Evolutionary conservation across 2,797 vertebrate genomes (phyloP).

Genomic region (Zenarchopterus dispar): DNA sequence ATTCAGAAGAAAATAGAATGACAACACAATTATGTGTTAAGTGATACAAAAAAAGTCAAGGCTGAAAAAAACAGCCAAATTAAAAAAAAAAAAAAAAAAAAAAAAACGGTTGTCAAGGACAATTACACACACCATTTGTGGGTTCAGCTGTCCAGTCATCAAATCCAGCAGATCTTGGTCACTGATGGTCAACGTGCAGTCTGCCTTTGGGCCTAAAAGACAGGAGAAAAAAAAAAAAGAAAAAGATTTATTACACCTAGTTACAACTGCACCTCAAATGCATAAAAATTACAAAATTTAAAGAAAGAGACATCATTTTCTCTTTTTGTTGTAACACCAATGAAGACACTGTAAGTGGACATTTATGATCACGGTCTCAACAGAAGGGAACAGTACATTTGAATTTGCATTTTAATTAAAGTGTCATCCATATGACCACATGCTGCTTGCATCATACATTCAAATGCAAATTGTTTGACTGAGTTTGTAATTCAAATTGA

Average conservation of each 20-base stretch:
- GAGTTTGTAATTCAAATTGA: too few relatives aligned
- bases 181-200: slow-evolving; percentile 90
- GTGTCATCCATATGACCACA: neutral
- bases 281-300: neutral
- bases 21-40: too few relatives aligned
- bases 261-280: neutral
- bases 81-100: too few relatives aligned
- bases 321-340: too few relatives aligned
- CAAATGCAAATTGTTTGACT: neutral
- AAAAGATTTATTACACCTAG: too few relatives aligned
- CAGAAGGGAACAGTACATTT: neutral
- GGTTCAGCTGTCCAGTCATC: slow-evolving; percentile 94
- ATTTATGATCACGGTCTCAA: neutral
- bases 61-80: too few relatives aligned
- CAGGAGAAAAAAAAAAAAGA: neutral
- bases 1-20: too few relatives aligned
- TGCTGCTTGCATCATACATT: too few relatives aligned
- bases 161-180: slow-evolving; percentile 88
- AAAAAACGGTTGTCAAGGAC: too few relatives aligned
- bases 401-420: slow-evolving; percentile 7
- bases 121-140: slow-evolving; percentile 85
- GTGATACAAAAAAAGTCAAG: too few relatives aligned
- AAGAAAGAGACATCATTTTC: too few relatives aligned
- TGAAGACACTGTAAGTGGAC: neutral
- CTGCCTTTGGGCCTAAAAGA: slow-evolving; percentile 85